These are phyloP conservation scores for Corynorhinus townsendii DNA, from an alignment of 2,113 vertebrate genomes.

Conservation along the genomic window DNA sequence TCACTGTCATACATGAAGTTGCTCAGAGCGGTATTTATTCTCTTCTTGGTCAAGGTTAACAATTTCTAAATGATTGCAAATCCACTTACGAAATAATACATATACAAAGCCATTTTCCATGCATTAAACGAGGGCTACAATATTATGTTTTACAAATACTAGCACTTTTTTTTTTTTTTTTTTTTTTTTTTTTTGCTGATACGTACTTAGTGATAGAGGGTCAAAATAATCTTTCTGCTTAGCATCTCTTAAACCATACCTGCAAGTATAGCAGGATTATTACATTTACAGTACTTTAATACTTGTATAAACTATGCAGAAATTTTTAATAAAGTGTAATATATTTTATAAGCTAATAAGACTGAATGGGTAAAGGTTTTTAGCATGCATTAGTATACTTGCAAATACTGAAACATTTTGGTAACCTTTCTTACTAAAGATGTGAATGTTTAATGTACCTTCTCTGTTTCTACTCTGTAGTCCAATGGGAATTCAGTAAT, in stretches of 20 bases:
- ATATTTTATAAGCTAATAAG: conserved; percentile 90
- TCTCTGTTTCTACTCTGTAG: conserved; percentile 87
- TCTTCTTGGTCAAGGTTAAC: conserved; percentile 73
- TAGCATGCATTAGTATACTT: conserved; percentile 86
- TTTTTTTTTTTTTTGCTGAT: conserved; percentile 67
- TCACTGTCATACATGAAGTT: conserved; percentile 37
- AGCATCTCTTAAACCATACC: conserved; percentile 79
- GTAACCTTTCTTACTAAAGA: conserved; percentile 86
- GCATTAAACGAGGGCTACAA: conserved; percentile 74
- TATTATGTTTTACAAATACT: conserved; percentile 78
- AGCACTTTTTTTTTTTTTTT: conserved; percentile 81
- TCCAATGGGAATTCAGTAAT: conserved; percentile 92
- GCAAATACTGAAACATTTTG: conserved; percentile 87
- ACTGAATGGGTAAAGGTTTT: conserved; percentile 90
- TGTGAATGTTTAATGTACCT: conserved; percentile 87
- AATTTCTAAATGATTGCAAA: conserved; percentile 60
- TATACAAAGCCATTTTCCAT: conserved; percentile 73
- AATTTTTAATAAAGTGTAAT: conserved; percentile 84
- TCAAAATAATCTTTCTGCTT: conserved; percentile 82
- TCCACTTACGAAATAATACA: conserved; percentile 67
- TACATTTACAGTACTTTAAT: conserved; percentile 81
- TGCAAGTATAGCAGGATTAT: conserved; percentile 79
- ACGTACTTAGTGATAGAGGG: conserved; percentile 79
- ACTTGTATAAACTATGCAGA: conserved; percentile 85
- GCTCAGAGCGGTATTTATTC: conserved; percentile 58